phyloP scores from a whole-genome alignment of 2,888 invertebrate genomes.

The Rapana venosa region DNA sequence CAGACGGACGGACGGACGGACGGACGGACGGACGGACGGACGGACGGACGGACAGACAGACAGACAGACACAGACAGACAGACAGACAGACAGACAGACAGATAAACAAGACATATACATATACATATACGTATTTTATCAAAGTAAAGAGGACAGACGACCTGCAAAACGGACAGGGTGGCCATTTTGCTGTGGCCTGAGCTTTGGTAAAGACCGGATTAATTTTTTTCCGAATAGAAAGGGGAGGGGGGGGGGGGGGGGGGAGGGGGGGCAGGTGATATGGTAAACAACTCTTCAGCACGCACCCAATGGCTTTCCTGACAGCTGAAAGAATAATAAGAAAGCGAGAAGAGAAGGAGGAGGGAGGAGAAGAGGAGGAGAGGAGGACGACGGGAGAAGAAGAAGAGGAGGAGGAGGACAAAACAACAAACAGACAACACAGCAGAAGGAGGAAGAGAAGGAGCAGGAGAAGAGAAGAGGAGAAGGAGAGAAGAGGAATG shows the following conservation, averaged over 20 bases:
- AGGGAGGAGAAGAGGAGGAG: neutral
- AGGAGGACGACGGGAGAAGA: neutral
- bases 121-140: neutral
- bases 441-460: neutral
- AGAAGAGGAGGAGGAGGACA: neutral
- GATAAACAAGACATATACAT: neutral
- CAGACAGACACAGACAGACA: no score
- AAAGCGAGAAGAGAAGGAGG: neutral
- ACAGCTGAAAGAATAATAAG: neutral
- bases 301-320: no score
- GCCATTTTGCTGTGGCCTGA: no score
- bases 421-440: neutral
- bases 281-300: no score
- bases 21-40: neutral
- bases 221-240: no score
- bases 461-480: conserved; percentile 9
- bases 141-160: neutral
- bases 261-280: no score
- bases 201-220: no score
- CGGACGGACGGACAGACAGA: neutral
- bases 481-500: neutral
- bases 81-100: neutral
- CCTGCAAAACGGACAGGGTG: no score
- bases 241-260: no score
- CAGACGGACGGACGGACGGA: neutral